These are phyloP conservation scores for Drosophila sulfurigaster DNA, from an alignment of 1,140 invertebrate species.

Conservation along the genomic window DNA sequence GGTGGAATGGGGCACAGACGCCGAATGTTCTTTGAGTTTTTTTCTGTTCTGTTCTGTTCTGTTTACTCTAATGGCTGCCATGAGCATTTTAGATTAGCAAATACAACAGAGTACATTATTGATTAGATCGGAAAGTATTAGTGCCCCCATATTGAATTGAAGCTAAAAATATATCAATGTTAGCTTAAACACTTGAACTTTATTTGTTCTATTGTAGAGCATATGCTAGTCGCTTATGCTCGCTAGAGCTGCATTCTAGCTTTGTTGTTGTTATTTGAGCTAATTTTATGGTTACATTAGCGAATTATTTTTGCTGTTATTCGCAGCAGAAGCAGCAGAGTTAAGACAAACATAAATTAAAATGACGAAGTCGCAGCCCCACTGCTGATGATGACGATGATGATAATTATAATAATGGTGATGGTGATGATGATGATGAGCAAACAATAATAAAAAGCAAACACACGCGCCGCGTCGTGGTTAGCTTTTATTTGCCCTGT, in stretches of 20 bases:
- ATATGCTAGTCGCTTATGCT: background rate
- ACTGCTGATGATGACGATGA: background rate
- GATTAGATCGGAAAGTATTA: background rate
- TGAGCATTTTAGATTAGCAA: background rate
- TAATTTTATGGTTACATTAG: conserved; percentile 75
- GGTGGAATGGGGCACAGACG: conserved; percentile 1
- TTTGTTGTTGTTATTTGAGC: conserved; percentile 39
- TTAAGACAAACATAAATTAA: conserved; percentile 69
- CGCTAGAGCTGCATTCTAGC: background rate
- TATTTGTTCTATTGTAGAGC: conserved; percentile 1
- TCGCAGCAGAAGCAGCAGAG: conserved; percentile 42
- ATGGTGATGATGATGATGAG: conserved; percentile 31
- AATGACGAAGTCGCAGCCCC: conserved; percentile 40
- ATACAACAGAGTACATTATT: background rate
- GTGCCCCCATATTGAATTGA: background rate
- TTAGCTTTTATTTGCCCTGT: conserved; percentile 39
- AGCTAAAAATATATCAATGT: background rate
- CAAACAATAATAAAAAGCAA: conserved; percentile 56
- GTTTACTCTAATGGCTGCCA: conserved; percentile 10
- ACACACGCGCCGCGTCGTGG: conserved; percentile 59
- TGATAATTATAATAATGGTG: conserved; percentile 9
- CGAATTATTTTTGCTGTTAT: conserved; percentile 71
- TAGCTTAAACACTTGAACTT: background rate
- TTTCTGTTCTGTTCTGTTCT: conserved; percentile 2
- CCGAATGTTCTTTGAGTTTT: conserved; percentile 2